Evolutionary conservation across 1,140 invertebrate species (phyloP), one percentile per base, ranked within the genome.

Genomic region (Akabosia matsudoensis): DNA sequence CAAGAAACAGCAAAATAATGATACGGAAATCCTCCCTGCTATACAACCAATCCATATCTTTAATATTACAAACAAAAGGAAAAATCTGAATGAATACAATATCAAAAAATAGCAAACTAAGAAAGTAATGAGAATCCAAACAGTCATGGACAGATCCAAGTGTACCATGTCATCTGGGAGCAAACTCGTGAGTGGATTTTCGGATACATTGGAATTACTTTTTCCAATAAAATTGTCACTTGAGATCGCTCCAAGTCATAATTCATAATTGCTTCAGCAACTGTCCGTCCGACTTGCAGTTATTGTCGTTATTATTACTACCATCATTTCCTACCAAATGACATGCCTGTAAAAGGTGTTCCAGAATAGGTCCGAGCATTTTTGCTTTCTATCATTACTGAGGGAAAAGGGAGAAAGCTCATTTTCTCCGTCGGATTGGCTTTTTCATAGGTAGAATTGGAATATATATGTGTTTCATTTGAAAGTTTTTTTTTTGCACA

Each of bases 181-280:
- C 18, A 67, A 34, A 22, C n/a, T n/a, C 13, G 33, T 73, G 77
- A 80, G 79, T 80, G 77, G 79, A 79, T 80, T 80, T 78, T 73
- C 78, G 79, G 79, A 80, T 80, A 77, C 77, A 77, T 77, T 33
- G 72, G 79, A 80, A 79, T 80, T 78, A 80, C 56, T 34, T 28
- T 78, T 74, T 78, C 80, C 78, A 81, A 81, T 81, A 75, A 81
- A 81, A 81, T 79, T 79, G 80, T 81, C 80, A 77, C 78, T 79
- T 79, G 78, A 78, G 80, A 80, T 73, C 37, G 64, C 33, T 14
- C 75, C 26, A 56, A 77, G 76, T 77, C 79, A 79, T 81, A 79
- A 81, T 81, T 81, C 80, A 81, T 81, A 79, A 81, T 78, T 81
- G 78, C 74, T 76, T 80, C 75, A 77, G 61, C 30, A 52, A 7